phyloP scores from a whole-genome alignment of 2,888 invertebrate genomes.

The Scelioninae gen. 2 region DNA sequence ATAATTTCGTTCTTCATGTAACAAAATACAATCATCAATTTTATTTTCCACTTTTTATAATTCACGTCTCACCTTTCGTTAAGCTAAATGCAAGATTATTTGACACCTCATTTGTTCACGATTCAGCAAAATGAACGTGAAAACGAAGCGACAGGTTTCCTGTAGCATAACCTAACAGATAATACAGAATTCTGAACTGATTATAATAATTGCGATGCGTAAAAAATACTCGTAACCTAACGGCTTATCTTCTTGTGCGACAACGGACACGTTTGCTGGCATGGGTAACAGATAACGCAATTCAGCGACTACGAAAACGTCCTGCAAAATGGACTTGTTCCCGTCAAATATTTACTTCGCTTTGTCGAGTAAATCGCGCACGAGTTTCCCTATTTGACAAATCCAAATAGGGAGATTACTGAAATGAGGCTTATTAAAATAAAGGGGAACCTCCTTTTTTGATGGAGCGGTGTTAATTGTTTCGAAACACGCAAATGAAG shows the following conservation, averaged over 20 bases:
- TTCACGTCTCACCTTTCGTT: too few species aligned
- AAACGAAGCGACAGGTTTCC: slow-evolving; percentile 16
- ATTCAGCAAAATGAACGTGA: slow-evolving; percentile 18
- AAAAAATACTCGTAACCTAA: slow-evolving; percentile 25
- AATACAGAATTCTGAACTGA: slow-evolving; percentile 25
- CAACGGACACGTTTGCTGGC: slow-evolving; percentile 34
- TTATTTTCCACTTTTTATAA: too few species aligned
- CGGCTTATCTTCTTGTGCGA: slow-evolving; percentile 42
- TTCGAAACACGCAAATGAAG: slow-evolving; percentile 35
- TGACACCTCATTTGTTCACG: slow-evolving; percentile 16
- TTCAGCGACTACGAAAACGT: too few species aligned
- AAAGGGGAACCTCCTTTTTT: background rate
- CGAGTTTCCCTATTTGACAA: slow-evolving; percentile 17
- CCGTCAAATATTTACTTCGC: slow-evolving; percentile 33
- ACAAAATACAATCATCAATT: too few species aligned
- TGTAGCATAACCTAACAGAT: slow-evolving; percentile 28
- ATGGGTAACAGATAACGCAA: slow-evolving; percentile 33
- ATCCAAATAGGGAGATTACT: slow-evolving; percentile 3
- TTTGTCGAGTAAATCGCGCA: background rate
- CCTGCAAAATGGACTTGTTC: slow-evolving; percentile 30
- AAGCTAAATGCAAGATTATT: background rate
- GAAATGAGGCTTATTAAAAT: background rate
- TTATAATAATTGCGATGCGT: slow-evolving; percentile 41
- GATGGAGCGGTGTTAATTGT: slow-evolving; percentile 24
- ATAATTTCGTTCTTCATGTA: too few species aligned